Percentiles rank a stretch among this genome's conserved stretches.
These are phyloP conservation scores for Parazoanthus atlanticus DNA, from an alignment of 92 coral and sea anemone species.

Conservation along the genomic window DNA sequence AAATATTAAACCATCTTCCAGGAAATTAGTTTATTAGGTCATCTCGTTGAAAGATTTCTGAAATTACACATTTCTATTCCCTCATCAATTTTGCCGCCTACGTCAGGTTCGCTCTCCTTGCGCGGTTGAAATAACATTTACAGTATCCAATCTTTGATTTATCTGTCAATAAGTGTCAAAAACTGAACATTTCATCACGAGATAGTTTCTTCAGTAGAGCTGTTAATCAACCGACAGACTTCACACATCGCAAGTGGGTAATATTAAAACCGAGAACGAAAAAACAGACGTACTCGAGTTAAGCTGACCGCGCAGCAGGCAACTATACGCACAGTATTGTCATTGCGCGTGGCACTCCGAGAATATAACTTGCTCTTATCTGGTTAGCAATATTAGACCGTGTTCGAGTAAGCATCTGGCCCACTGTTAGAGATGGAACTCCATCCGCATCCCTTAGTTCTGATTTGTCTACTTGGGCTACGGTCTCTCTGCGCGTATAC, in stretches of 20 bases:
- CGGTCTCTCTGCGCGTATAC: conserved; percentile 10
- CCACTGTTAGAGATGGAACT: background rate
- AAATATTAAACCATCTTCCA: conserved; percentile 33
- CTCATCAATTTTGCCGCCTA: conserved; percentile 14
- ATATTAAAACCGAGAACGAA: conserved; percentile 29
- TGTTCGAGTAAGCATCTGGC: background rate
- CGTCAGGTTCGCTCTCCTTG: conserved; percentile 25
- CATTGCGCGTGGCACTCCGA: background rate
- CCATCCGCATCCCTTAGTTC: background rate
- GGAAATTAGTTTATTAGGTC: conserved; percentile 38
- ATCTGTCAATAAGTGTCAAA: conserved; percentile 44
- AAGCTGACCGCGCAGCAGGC: conserved; percentile 5
- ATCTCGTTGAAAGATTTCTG: conserved; percentile 37
- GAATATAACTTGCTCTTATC: background rate
- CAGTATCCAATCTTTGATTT: conserved; percentile 27
- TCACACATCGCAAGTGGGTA: conserved; percentile 39
- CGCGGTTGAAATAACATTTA: conserved; percentile 47
- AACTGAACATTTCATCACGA: conserved; percentile 38
- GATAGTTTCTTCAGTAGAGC: conserved; percentile 39
- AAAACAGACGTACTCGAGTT: conserved; percentile 33
- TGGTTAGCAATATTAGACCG: background rate
- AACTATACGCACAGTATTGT: background rate
- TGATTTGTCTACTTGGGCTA: conserved; percentile 12
- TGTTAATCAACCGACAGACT: conserved; percentile 36
- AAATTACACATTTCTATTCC: conserved; percentile 12